These are phyloP conservation scores for Lysandra bellargus DNA, from an alignment of 2,888 invertebrate species.

Conservation along the genomic window DNA sequence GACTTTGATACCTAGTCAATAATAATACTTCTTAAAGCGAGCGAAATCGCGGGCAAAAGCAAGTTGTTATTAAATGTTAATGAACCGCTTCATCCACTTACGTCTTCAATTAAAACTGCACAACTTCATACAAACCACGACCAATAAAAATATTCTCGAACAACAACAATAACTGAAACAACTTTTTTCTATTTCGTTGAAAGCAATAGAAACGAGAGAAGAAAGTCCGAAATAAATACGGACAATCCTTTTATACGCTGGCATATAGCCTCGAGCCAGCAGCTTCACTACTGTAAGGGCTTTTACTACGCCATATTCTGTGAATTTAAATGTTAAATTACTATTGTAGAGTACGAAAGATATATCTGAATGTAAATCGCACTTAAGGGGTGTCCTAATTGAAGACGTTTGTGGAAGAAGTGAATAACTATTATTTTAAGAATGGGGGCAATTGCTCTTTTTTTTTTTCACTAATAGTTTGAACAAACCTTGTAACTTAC, in stretches of 20 bases:
- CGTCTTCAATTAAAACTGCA: neutral
- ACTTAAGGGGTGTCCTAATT: no score
- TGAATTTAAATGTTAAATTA: neutral
- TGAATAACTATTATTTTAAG: no score
- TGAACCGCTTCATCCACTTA: no score
- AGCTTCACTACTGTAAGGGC: neutral
- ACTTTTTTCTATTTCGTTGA: neutral
- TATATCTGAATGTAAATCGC: no score
- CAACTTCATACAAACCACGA: neutral
- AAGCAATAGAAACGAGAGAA: neutral
- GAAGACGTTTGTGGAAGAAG: no score
- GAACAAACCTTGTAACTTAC: no score
- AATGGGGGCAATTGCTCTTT: no score
- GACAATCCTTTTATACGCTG: conserved; percentile 4
- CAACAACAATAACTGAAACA: neutral
- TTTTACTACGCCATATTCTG: conserved; percentile 9
- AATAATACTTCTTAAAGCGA: no score
- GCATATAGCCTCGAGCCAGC: neutral
- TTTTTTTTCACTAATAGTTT: no score
- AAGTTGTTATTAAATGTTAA: no score
- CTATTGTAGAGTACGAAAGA: neutral
- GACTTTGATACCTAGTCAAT: no score
- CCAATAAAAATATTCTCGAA: neutral
- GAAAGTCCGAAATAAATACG: conserved; percentile 11
- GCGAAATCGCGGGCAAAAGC: no score